phyloP scores from a whole-genome alignment of 1,140 invertebrate genomes.

The Halesus radiatus region DNA sequence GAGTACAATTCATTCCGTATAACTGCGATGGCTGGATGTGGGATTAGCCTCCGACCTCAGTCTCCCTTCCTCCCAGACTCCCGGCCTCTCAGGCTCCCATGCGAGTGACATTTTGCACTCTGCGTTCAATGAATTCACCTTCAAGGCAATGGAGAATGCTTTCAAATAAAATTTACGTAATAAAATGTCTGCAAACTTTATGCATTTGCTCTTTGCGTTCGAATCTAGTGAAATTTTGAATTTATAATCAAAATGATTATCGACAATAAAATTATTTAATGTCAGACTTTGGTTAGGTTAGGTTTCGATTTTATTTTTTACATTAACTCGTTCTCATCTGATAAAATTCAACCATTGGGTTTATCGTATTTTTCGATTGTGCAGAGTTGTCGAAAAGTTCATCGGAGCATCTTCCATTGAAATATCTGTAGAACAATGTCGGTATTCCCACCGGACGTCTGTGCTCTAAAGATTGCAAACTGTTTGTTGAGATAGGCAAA shows the following conservation, averaged over 20 bases:
- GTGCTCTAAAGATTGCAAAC: too few species aligned
- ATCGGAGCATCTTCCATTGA: too few species aligned
- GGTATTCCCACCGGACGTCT: too few species aligned
- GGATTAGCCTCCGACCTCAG: slow-evolving; percentile 19
- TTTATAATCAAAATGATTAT: neutral
- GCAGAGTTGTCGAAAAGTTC: too few species aligned
- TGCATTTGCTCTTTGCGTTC: neutral
- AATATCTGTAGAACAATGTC: too few species aligned
- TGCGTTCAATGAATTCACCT: slow-evolving; percentile 6
- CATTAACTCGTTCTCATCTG: too few species aligned
- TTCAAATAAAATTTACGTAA: neutral
- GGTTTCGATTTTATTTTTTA: too few species aligned
- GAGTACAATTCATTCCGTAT: slow-evolving; percentile 10
- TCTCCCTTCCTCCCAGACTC: neutral
- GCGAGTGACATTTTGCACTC: neutral
- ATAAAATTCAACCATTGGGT: too few species aligned
- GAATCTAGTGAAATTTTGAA: neutral
- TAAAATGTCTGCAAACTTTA: neutral
- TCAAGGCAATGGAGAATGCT: neutral
- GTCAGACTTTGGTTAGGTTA: too few species aligned
- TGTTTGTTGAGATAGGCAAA: too few species aligned
- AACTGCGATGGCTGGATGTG: neutral
- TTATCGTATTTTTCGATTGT: too few species aligned
- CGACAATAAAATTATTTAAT: too few species aligned
- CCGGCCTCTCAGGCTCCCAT: neutral